Evolutionary conservation across 64 coral and sea anemone genomes (phyloP), one percentile per base, ranked within the genome.

Genomic region (Catalaphyllia jardinei): DNA sequence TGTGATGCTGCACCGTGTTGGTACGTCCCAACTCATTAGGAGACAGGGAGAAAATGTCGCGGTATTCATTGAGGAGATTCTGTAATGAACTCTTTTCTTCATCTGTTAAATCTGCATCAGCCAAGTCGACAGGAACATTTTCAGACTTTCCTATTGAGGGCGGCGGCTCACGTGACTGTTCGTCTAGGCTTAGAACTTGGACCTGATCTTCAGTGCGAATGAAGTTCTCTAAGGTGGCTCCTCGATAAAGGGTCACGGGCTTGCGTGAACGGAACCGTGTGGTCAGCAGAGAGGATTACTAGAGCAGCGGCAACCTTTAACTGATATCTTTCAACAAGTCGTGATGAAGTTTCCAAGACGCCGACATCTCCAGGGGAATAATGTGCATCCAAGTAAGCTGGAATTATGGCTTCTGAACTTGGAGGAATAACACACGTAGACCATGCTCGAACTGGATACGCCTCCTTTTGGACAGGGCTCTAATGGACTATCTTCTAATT

Each of bases 281-380:
- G 46, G 31, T 74, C 29, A 74, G 20, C 19, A n/a, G 62, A 28
- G 3, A 51, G 12, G 24, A 19, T 52, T 1, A 87, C 86, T 29
- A 87, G n/a, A 25, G 71, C 17, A 20, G 86, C 64, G 5, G 86
- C 86, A n/a, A 69, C 86, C 12, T 52, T 20, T 29, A 87, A 52
- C 3, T 87, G 65, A 59, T 87, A 87, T 11, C 86, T 67, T 13
- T 80, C 31, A 9, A 74, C 29, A 17, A 90, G 35, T 15, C 39
- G 13, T 20, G 8, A 0, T 49, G 52, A 50, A 0, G 76, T 14
- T 67, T 80, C 76, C 18, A 90, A 6, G 3, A 90, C 22, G 7
- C 88, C 88, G 42, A 79, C 76, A 19, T 16, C 27, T 18, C 67
- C 12, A 3, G 83, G 31, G 14, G 62, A 3, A 6, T 22, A 71